Evolutionary conservation across 2,888 invertebrate genomes (phyloP).

Genomic region (Nephrotoma guestfalica): DNA sequence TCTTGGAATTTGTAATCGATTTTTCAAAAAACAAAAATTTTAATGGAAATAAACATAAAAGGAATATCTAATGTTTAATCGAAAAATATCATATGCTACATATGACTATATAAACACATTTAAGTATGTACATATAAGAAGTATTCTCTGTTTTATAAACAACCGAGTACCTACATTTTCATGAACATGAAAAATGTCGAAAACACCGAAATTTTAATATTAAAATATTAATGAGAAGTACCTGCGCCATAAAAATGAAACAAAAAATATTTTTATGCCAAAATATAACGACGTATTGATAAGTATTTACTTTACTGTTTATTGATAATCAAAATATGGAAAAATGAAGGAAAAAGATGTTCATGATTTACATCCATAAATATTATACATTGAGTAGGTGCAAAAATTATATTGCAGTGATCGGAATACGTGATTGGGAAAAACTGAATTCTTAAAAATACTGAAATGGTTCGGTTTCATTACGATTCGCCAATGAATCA

Average conservation of each 20-base stretch:
- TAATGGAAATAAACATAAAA: no score
- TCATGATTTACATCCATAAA: no score
- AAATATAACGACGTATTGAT: background rate
- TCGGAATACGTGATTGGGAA: no score
- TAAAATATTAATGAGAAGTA: background rate
- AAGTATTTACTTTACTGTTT: background rate
- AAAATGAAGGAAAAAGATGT: background rate
- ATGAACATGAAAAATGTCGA: background rate
- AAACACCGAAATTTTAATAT: background rate
- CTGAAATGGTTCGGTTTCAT: no score
- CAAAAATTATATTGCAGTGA: no score
- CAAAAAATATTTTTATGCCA: background rate
- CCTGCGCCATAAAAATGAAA: background rate
- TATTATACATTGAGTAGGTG: no score
- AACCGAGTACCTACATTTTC: background rate
- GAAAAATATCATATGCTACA: background rate
- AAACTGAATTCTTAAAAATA: no score
- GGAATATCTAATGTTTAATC: no score
- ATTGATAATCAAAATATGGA: background rate
- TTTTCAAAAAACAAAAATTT: background rate
- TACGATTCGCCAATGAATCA: no score
- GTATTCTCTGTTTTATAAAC: background rate
- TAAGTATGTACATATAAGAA: background rate
- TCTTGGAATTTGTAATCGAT: background rate
- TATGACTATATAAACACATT: no score